Evolutionary conservation across 2,888 invertebrate genomes (phyloP).

Genomic region (Philaethria dido): DNA sequence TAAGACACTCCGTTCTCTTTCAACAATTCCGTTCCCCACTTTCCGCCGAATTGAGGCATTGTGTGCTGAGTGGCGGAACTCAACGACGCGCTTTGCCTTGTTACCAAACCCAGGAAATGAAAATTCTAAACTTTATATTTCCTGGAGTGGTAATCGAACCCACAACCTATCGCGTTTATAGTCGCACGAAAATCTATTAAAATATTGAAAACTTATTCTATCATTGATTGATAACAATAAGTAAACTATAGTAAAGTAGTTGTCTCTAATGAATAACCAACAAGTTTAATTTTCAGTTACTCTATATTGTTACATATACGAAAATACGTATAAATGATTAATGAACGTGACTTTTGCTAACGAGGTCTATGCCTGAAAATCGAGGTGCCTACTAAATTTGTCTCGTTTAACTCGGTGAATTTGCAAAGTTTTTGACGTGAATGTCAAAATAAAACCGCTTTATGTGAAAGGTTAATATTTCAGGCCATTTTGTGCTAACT

Average conservation of each 20-base stretch:
- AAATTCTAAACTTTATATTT: too few relatives aligned
- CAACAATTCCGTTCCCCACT: too few relatives aligned
- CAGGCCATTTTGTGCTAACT: neutral
- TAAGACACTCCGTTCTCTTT: too few relatives aligned
- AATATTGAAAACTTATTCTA: too few relatives aligned
- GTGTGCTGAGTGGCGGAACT: too few relatives aligned
- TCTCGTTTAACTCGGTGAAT: conserved; percentile 27
- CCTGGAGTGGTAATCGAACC: too few relatives aligned
- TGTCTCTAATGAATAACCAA: neutral
- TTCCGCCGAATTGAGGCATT: too few relatives aligned
- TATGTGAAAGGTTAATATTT: neutral
- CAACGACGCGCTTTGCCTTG: too few relatives aligned
- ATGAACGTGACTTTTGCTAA: conserved; percentile 18
- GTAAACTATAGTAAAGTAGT: neutral
- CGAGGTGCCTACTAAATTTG: conserved; percentile 16
- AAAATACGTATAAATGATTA: conserved; percentile 16
- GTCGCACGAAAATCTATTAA: too few relatives aligned
- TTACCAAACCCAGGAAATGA: too few relatives aligned
- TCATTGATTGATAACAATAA: too few relatives aligned
- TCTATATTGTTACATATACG: conserved; percentile 6
- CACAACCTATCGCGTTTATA: too few relatives aligned
- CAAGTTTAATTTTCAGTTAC: neutral
- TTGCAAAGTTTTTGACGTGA: conserved; percentile 12
- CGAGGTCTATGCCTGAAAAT: conserved; percentile 22
- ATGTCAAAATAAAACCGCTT: conserved; percentile 18